Evolutionary conservation across 2,888 invertebrate species (phyloP).

Genomic region (Neoascia interrupta): DNA sequence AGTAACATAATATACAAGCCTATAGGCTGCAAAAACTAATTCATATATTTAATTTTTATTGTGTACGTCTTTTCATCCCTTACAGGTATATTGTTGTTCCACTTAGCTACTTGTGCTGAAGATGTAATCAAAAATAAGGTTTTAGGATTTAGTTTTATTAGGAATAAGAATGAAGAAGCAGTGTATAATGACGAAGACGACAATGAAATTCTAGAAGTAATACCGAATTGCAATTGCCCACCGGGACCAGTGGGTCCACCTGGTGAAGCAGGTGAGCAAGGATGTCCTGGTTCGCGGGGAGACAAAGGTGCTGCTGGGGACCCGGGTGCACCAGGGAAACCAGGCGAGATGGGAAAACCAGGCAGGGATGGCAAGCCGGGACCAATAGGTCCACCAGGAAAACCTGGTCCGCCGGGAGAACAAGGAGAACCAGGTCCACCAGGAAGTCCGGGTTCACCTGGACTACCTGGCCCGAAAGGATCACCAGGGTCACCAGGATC

Average conservation of each 20-base stretch:
- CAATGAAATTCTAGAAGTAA: slow-evolving; percentile 17
- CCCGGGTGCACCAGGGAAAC: background rate
- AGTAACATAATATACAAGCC: background rate
- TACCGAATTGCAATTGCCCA: slow-evolving; percentile 28
- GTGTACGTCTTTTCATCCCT: background rate
- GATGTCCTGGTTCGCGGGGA: slow-evolving; percentile 20
- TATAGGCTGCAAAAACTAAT: background rate
- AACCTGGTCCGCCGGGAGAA: slow-evolving; percentile 17
- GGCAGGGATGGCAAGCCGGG: slow-evolving; percentile 14
- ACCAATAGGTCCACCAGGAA: slow-evolving; percentile 9
- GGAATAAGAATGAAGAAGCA: slow-evolving; percentile 1
- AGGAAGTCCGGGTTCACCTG: slow-evolving; percentile 12
- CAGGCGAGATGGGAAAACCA: background rate
- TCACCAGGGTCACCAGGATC: background rate
- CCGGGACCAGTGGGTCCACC: slow-evolving; percentile 28
- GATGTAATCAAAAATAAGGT: slow-evolving; percentile 39
- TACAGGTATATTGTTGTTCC: slow-evolving; percentile 15
- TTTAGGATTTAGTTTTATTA: slow-evolving; percentile 15
- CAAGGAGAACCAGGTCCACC: slow-evolving; percentile 21
- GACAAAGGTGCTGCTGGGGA: slow-evolving; percentile 22
- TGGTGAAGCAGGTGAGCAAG: slow-evolving; percentile 26
- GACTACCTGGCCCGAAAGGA: slow-evolving; percentile 10
- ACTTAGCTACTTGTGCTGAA: slow-evolving; percentile 11
- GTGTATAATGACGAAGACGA: background rate
- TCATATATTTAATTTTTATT: too few relatives aligned